These are phyloP conservation scores for Andrena marginata DNA, from an alignment of 2,888 invertebrate genomes.

Conservation along the genomic window DNA sequence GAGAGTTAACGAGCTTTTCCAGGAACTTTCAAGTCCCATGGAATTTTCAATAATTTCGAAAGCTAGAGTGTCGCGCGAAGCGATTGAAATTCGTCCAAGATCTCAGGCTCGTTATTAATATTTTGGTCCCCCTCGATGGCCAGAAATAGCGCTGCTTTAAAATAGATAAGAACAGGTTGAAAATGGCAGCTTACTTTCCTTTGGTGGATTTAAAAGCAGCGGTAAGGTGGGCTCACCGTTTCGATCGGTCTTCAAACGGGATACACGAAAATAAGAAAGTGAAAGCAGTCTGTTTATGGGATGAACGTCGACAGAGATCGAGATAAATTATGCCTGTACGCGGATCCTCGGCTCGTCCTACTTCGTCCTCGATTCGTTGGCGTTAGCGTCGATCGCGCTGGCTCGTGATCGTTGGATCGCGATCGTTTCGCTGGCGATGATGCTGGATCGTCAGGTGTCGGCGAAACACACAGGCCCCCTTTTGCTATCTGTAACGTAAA, in stretches of 20 bases:
- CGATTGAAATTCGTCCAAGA: too few relatives aligned
- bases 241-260: background rate
- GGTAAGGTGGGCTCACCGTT: background rate
- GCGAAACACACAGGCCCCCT: constrained; percentile 30
- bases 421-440: constrained; percentile 20
- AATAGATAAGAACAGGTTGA: too few relatives aligned
- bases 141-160: too few relatives aligned
- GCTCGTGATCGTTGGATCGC: constrained; percentile 23
- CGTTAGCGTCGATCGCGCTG: background rate
- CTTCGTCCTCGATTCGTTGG: background rate
- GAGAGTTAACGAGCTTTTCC: too few relatives aligned
- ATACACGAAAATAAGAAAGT: constrained; percentile 25
- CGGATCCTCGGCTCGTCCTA: background rate
- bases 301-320: background rate
- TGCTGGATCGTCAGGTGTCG: constrained; percentile 57
- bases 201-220: too few relatives aligned
- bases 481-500: constrained; percentile 55
- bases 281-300: constrained; percentile 8
- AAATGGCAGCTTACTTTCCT: too few relatives aligned
- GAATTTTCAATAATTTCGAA: too few relatives aligned
- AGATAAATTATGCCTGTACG: background rate
- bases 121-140: too few relatives aligned
- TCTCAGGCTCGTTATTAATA: too few relatives aligned
- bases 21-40: too few relatives aligned
- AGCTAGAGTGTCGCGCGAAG: too few relatives aligned